Base-by-base conservation (phyloP, 2,888 invertebrate genomes). In the Campopleginae sp. region DNA sequence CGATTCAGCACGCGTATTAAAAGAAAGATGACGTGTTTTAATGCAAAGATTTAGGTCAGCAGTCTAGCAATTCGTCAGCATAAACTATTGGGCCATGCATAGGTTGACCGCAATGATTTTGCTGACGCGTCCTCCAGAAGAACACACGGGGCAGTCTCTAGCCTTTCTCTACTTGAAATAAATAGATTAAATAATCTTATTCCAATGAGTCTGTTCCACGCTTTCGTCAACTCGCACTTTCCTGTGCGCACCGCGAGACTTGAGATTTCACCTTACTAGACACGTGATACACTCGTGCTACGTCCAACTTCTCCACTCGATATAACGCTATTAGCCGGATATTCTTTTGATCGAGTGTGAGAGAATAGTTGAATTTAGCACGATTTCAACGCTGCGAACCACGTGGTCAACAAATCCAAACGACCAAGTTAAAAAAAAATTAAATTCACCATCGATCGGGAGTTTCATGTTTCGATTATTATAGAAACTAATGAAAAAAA, bases 141-240 rank as follows among this genome's bases (percentile, higher is more conserved):
- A 46, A 19, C 19, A 38, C 27, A 42, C 48, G 61, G 68, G 42
- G 66, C 58, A 61, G 31, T 46, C 74, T 74, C 66, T n/a, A 61
- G 82, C 82, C 79, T 83, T 79, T 83, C 79, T 84, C 75, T 75
- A 68, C 48, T 58, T 70, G 23, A 61, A 61, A 61, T 46, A 71
- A 79, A 71, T 51, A 71, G 31, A 79, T 76, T 46, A 68, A 83
- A 79, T 75, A 42, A 76, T 75, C 72, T 71, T 66, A 54, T 46
- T 80, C 63, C 68, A 12, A 71, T 61, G 54, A 76, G 72, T 77
- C 54, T 77, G 63, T 80, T 70, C 75, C 63, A 51, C 70, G 70
- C 51, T 77, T 63, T 84, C 80, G 65, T 76, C 77, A 44, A 84
- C 84, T 80, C 84, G 77, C 76, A 75, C 84, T 84, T 80, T 84